Percentiles rank a stretch among this genome's conserved stretches.
phyloP scores from a whole-genome alignment of 2,888 invertebrate genomes.

The Drosophila buzzatii region DNA sequence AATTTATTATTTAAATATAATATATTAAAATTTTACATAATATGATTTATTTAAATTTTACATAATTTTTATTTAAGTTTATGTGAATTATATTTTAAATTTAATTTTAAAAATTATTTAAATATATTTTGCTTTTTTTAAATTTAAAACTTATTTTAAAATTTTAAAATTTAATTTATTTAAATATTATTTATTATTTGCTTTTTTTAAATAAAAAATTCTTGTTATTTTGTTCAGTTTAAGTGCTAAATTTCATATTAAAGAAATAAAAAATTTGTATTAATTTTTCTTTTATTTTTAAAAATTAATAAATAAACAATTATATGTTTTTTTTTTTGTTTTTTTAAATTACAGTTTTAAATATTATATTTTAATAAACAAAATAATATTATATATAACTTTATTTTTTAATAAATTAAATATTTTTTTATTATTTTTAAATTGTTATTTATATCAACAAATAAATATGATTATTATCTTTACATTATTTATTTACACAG shows the following conservation, averaged over 20 bases:
- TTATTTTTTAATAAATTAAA: too few species aligned
- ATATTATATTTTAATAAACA: neutral
- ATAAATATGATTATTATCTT: neutral
- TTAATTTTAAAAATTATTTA: too few species aligned
- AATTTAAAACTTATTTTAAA: neutral
- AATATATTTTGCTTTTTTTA: too few species aligned
- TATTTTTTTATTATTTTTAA: neutral
- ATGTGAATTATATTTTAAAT: neutral
- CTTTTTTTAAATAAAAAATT: neutral
- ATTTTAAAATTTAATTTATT: neutral
- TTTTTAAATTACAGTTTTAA: neutral
- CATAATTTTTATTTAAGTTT: too few species aligned
- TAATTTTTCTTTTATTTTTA: too few species aligned
- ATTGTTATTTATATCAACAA: neutral
- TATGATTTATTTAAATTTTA: too few species aligned
- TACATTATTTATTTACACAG: conserved; percentile 40
- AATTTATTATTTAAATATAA: too few species aligned
- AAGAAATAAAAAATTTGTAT: neutral
- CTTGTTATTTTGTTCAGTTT: neutral
- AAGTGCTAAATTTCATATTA: neutral
- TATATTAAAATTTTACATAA: too few species aligned
- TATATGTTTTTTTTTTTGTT: neutral
- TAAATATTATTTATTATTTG: neutral
- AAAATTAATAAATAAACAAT: neutral
- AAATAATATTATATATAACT: neutral